Conservation (phyloP, 2,113 vertebrate species). For the Amphiprion ocellaris region DNA sequence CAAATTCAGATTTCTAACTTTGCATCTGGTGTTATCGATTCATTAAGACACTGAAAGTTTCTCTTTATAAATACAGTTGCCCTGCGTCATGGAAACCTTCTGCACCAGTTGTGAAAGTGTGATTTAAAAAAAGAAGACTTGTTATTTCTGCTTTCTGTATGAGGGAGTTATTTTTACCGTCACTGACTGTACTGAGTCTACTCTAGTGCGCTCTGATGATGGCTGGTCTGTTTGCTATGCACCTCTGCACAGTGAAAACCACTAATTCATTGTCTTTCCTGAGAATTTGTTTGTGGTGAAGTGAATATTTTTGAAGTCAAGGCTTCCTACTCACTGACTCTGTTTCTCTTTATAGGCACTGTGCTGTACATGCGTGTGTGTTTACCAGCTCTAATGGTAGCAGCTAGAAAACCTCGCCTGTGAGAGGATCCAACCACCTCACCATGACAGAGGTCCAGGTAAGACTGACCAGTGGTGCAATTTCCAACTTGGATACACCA, state of each 20-base stretch:
- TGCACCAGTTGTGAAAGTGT: conserved; percentile 73
- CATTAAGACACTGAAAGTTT: background rate
- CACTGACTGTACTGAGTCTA: background rate
- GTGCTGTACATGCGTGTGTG: conserved; percentile 39
- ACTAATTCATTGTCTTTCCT: conserved; percentile 11
- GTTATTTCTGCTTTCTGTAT: conserved; percentile 74
- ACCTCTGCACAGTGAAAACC: background rate
- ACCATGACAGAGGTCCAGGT: conserved; percentile 85
- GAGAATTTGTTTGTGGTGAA: conserved; percentile 17
- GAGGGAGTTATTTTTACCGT: conserved; percentile 66
- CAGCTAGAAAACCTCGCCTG: conserved; percentile 61
- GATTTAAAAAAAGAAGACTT: conserved; percentile 50
- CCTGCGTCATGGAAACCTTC: conserved; percentile 73
- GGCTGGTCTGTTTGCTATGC: background rate
- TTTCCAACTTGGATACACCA: background rate
- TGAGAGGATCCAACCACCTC: conserved; percentile 73
- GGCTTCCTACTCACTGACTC: background rate
- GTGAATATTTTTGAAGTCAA: background rate
- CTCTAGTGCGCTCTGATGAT: conserved; percentile 15
- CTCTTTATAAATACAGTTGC: conserved; percentile 1
- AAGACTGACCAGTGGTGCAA: background rate
- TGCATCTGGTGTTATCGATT: background rate
- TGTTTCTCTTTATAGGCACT: conserved; percentile 39
- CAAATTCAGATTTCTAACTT: conserved; percentile 1
- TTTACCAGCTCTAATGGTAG: conserved; percentile 73